Conservation (phyloP, 2,113 vertebrate genomes). For the Typhlomys cinereus region DNA sequence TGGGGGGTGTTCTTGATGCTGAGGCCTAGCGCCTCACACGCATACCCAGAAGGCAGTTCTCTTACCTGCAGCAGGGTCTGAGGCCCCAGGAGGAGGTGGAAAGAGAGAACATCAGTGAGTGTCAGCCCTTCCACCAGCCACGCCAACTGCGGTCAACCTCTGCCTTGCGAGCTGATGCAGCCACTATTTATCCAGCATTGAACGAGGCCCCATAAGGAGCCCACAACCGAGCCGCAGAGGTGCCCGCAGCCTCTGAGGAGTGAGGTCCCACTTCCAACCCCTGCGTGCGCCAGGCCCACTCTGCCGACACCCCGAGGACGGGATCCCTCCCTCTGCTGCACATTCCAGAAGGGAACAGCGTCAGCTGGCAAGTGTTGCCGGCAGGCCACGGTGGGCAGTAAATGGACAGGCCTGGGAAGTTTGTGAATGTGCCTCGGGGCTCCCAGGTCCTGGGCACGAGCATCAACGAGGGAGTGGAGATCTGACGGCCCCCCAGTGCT, state of each 20-base stretch:
- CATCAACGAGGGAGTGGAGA: not conserved
- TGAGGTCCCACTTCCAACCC: not conserved
- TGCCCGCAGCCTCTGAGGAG: not conserved
- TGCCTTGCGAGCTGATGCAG: not conserved
- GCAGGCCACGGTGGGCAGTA: not conserved
- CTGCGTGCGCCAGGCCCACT: not conserved
- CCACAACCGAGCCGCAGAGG: not conserved
- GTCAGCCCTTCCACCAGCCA: not conserved
- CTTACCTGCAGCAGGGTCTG: conserved; percentile 94
- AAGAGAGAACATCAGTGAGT: conserved; percentile 56
- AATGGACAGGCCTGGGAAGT: not conserved
- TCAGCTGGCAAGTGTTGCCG: not conserved
- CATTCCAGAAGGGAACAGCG: not conserved
- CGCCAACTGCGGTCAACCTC: not conserved
- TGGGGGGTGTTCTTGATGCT: conserved; percentile 67
- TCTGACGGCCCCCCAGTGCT: fast-evolving
- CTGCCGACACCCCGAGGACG: not conserved
- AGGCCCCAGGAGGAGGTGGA: not conserved
- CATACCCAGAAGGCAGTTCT: not conserved
- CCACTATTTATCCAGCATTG: not conserved
- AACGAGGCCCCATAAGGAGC: not conserved
- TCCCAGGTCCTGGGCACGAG: too few relatives aligned
- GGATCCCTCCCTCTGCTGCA: not conserved
- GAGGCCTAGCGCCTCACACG: not conserved
- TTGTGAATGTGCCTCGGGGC: not conserved